These are phyloP conservation scores for Philypnodon macrostomus DNA, from an alignment of 2,797 vertebrate genomes.

Conservation along the genomic window DNA sequence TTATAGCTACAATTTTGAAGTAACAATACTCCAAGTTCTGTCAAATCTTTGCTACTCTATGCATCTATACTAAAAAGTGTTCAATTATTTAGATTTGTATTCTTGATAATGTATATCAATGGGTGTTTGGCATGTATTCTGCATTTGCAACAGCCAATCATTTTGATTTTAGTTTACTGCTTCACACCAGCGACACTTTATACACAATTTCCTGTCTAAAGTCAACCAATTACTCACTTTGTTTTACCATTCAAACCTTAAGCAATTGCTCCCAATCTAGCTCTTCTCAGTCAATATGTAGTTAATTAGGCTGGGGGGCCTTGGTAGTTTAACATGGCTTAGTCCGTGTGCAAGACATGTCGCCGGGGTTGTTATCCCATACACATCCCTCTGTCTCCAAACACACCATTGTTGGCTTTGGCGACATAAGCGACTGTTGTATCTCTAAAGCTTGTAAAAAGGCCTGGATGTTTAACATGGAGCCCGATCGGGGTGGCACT, in stretches of 20 bases:
- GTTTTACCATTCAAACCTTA: constrained; percentile 46
- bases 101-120: too few relatives aligned
- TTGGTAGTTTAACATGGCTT: constrained; percentile 48
- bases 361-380: constrained; percentile 67
- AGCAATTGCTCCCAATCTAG: constrained; percentile 50
- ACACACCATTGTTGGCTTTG: constrained; percentile 66
- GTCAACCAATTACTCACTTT: constrained; percentile 27
- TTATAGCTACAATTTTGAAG: too few relatives aligned
- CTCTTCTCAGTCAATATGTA: constrained; percentile 57
- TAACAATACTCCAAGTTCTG: too few relatives aligned
- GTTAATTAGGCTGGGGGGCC: constrained; percentile 58
- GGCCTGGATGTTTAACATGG: constrained; percentile 55
- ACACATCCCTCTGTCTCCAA: constrained; percentile 52
- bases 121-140: too few relatives aligned
- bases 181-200: constrained; percentile 16
- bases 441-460: constrained; percentile 68
- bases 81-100: too few relatives aligned
- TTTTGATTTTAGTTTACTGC: neutral
- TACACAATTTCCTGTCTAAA: constrained; percentile 33
- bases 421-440: constrained; percentile 71
- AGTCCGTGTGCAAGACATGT: constrained; percentile 47
- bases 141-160: constrained; percentile 8
- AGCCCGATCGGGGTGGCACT: constrained; percentile 53
- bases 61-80: too few relatives aligned
- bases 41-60: too few relatives aligned